Conservation (phyloP, 2,113 vertebrate species). For the Vireo altiloquus region DNA sequence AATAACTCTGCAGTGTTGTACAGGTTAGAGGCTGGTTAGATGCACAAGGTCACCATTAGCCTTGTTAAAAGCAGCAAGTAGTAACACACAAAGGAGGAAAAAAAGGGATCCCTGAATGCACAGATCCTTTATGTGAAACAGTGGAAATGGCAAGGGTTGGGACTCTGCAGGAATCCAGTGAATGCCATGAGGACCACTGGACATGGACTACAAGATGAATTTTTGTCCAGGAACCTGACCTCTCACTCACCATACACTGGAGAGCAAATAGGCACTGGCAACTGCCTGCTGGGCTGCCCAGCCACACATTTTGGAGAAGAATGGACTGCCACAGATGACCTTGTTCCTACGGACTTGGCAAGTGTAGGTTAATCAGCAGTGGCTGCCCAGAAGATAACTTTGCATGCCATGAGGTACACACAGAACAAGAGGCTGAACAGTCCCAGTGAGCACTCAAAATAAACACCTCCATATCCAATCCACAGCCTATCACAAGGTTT, state of each 20-base stretch:
- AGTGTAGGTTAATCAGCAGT: neutral
- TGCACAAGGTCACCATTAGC: neutral
- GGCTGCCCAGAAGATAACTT: neutral
- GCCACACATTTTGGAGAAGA: neutral
- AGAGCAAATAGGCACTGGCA: neutral
- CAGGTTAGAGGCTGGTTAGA: neutral
- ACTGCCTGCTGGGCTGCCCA: neutral
- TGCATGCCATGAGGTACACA: neutral
- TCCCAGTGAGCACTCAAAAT: neutral
- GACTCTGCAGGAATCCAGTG: neutral
- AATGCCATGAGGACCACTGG: neutral
- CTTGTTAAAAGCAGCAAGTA: constrained; percentile 7
- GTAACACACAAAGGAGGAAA: neutral
- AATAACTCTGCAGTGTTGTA: neutral
- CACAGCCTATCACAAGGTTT: neutral
- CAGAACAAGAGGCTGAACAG: neutral
- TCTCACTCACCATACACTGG: neutral
- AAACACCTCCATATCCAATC: neutral
- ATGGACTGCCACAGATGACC: neutral
- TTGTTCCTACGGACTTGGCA: neutral
- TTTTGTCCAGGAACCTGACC: neutral
- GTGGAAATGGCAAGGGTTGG: neutral
- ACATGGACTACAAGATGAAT: neutral
- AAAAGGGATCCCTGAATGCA: neutral
- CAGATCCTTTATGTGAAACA: neutral